Percentiles rank a stretch among this genome's conserved stretches.
These are phyloP conservation scores for Nezara viridula DNA, from an alignment of 2,888 invertebrate species.

Conservation along the genomic window DNA sequence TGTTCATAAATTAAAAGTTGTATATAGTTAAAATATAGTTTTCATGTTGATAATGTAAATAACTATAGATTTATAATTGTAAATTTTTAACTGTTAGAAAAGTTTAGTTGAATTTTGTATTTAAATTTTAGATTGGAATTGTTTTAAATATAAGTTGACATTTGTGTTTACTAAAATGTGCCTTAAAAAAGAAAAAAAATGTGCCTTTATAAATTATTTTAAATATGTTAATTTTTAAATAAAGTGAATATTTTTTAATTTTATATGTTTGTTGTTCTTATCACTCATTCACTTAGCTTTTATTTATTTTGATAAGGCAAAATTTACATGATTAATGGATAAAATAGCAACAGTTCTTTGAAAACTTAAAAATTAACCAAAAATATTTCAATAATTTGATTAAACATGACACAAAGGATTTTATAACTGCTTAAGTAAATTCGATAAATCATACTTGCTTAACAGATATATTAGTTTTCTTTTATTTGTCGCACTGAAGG, in stretches of 20 bases:
- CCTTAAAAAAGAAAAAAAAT: slow-evolving; percentile 51
- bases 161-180: slow-evolving; percentile 45
- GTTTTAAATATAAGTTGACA: slow-evolving; percentile 17
- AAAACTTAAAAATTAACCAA: background rate
- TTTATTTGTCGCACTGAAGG: background rate
- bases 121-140: slow-evolving; percentile 26
- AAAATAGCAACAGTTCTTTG: background rate
- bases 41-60: slow-evolving; percentile 49
- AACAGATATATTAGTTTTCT: background rate
- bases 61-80: slow-evolving; percentile 36
- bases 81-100: slow-evolving; percentile 35
- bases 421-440: background rate
- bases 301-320: background rate
- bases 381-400: background rate
- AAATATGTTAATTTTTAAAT: slow-evolving; percentile 53
- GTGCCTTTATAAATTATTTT: slow-evolving; percentile 54
- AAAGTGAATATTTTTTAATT: slow-evolving; percentile 37
- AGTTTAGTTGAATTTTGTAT: slow-evolving; percentile 31
- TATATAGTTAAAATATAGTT: slow-evolving; percentile 19
- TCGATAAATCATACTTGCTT: background rate
- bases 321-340: background rate
- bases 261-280: background rate
- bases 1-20: slow-evolving; percentile 36
- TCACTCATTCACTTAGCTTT: background rate
- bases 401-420: background rate